Conservation (phyloP, 2,113 vertebrate species). For the Todiramphus chloris region DNA sequence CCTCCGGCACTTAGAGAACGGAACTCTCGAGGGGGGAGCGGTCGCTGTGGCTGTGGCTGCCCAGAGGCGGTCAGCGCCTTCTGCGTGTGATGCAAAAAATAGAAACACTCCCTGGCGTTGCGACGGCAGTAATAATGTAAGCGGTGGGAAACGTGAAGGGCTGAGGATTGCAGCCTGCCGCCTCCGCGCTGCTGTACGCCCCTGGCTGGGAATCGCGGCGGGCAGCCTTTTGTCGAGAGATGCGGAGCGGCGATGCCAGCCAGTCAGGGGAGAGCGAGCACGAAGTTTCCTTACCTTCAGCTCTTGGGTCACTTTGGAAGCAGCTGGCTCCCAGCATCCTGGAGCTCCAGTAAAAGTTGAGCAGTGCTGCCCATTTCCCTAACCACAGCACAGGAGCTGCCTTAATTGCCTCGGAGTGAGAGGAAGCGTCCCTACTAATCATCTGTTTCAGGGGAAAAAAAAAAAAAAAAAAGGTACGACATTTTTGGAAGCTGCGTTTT, state of each 20-base stretch:
- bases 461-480: not conserved
- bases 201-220: not conserved
- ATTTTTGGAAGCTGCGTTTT: not conserved
- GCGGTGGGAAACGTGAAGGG: not conserved
- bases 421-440: not conserved
- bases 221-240: not conserved
- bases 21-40: no score
- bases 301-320: not conserved
- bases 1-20: no score
- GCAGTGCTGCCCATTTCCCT: not conserved
- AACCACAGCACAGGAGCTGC: not conserved
- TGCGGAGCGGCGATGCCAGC: no score
- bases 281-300: no score
- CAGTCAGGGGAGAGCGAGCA: not conserved
- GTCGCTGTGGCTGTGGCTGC: accelerated
- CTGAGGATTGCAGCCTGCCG: not conserved
- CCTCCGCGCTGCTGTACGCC: accelerated
- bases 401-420: not conserved
- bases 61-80: not conserved
- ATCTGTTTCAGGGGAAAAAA: not conserved
- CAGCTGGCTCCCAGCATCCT: not conserved
- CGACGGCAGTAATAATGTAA: not conserved
- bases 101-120: no score
- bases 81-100: accelerated
- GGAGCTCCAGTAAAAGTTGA: not conserved